A percentile compares a stretch with the other conserved stretches of the same genome.
These are phyloP conservation scores for Eilema caniola DNA, from an alignment of 2,888 invertebrate genomes.

Conservation along the genomic window DNA sequence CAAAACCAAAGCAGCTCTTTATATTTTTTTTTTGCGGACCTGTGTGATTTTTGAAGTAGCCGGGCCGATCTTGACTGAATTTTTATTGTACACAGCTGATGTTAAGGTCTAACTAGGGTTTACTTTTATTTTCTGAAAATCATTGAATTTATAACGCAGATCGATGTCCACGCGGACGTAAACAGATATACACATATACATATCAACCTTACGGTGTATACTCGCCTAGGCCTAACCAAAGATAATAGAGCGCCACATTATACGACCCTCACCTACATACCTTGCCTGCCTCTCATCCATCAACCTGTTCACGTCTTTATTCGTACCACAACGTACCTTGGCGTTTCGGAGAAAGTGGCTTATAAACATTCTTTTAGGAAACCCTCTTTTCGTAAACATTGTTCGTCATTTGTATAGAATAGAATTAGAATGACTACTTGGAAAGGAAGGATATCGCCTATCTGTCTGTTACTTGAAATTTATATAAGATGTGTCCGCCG, in stretches of 20 bases:
- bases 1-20: too few relatives aligned
- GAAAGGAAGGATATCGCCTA: not conserved
- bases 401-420: not conserved
- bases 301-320: constrained; percentile 1
- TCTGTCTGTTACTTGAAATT: not conserved
- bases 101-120: too few relatives aligned
- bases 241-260: not conserved
- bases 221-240: not conserved
- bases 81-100: too few relatives aligned
- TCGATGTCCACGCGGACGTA: too few relatives aligned
- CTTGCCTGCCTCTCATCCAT: constrained; percentile 1
- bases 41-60: too few relatives aligned
- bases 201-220: not conserved
- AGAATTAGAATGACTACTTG: not conserved
- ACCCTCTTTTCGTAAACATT: not conserved
- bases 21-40: too few relatives aligned
- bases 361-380: not conserved
- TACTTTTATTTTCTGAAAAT: too few relatives aligned
- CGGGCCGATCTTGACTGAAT: too few relatives aligned
- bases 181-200: too few relatives aligned
- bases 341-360: not conserved
- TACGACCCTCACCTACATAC: not conserved
- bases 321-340: not conserved
- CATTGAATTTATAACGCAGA: too few relatives aligned
- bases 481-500: too few relatives aligned